Conservation (phyloP, 1,140 invertebrate species). For the Drosophila jambulina region DNA sequence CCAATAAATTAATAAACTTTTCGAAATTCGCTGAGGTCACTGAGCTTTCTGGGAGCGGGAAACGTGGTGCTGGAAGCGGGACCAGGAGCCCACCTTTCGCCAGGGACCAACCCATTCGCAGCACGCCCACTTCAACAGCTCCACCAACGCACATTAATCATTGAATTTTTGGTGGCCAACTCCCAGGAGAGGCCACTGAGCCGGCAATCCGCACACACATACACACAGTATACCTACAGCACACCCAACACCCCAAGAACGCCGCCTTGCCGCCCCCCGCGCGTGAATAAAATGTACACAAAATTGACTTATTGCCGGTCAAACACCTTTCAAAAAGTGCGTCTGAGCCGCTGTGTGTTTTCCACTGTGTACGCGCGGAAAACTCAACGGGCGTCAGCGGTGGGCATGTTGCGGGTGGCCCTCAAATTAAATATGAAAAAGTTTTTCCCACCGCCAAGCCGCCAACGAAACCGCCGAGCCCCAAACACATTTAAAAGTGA, state of each 20-base stretch:
- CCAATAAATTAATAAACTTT: constrained; percentile 83
- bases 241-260: constrained; percentile 8
- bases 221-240: constrained; percentile 9
- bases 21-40: constrained; percentile 81
- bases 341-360: constrained; percentile 45
- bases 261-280: constrained; percentile 18
- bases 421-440: constrained; percentile 82
- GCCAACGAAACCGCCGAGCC: constrained; percentile 47
- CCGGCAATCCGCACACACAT: constrained; percentile 19
- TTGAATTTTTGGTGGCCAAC: constrained; percentile 82
- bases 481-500: constrained; percentile 70
- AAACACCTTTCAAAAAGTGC: constrained; percentile 77
- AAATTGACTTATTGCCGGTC: constrained; percentile 84
- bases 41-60: constrained; percentile 46
- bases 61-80: not conserved
- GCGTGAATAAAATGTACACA: constrained; percentile 79
- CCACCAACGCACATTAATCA: constrained; percentile 77
- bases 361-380: constrained; percentile 34
- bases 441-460: constrained; percentile 49
- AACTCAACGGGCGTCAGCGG: constrained; percentile 11
- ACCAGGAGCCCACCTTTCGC: constrained; percentile 30
- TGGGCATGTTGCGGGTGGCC: constrained; percentile 24
- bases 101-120: constrained; percentile 67
- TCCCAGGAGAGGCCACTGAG: constrained; percentile 61
- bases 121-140: constrained; percentile 70